These are phyloP conservation scores for Macaca nemestrina DNA, from an alignment of 2,113 vertebrate genomes.

Conservation along the genomic window DNA sequence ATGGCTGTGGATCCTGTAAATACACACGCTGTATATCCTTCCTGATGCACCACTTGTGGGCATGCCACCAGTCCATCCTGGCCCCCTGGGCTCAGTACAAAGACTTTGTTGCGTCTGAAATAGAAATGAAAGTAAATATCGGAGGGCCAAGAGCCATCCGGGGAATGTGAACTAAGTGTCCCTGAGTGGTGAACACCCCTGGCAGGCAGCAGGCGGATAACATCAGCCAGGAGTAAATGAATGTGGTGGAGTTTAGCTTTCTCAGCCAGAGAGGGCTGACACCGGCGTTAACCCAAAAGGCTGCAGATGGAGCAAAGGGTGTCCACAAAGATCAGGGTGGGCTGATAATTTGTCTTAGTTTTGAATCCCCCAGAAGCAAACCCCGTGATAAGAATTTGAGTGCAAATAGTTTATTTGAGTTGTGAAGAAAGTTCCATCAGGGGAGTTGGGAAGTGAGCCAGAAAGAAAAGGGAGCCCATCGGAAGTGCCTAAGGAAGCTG, in stretches of 20 bases:
- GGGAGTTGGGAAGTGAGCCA: background rate
- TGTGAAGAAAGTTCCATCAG: background rate
- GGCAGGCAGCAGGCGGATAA: background rate
- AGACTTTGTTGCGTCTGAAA: background rate
- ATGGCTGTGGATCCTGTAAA: background rate
- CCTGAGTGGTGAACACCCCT: background rate
- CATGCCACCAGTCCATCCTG: background rate
- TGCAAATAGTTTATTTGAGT: background rate
- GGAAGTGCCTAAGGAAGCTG: background rate
- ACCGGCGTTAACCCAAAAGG: background rate
- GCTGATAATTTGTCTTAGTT: background rate
- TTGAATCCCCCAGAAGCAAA: background rate
- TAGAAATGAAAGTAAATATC: background rate
- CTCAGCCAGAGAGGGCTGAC: background rate
- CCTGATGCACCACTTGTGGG: background rate
- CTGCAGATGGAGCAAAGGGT: background rate
- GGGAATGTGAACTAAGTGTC: background rate
- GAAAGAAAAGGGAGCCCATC: background rate
- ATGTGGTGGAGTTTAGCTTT: background rate
- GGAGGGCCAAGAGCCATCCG: background rate
- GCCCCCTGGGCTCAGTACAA: background rate
- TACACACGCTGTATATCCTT: fast-evolving
- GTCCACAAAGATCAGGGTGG: background rate
- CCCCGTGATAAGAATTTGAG: background rate
- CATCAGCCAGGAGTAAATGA: background rate